phyloP scores from a whole-genome alignment of 2,888 invertebrate genomes.

The Leucania comma region DNA sequence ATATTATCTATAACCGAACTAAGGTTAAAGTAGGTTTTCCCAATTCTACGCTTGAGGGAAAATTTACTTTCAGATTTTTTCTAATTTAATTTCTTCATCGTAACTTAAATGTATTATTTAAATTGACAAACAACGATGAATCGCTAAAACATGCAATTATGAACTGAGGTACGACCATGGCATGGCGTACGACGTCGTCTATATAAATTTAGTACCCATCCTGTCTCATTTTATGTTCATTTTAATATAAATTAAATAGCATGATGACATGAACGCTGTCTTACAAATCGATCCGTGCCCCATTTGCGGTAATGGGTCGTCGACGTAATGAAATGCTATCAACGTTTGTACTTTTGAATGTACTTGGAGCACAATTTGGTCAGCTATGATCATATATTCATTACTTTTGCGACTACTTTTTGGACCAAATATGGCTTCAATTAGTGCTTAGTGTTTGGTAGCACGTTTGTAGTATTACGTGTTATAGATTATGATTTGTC shows the following conservation, averaged over 20 bases:
- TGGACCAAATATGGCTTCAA: conserved; percentile 16
- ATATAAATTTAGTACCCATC: neutral
- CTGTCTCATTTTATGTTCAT: conserved; percentile 18
- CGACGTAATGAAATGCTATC: conserved; percentile 21
- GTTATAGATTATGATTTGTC: neutral
- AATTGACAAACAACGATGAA: neutral
- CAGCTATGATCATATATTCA: conserved; percentile 10
- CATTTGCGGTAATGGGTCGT: conserved; percentile 25
- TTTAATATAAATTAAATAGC: conserved; percentile 21
- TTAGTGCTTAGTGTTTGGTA: conserved; percentile 25
- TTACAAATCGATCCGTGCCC: conserved; percentile 35
- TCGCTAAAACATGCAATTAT: neutral
- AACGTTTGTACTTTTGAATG: conserved; percentile 16
- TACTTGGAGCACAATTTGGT: conserved; percentile 1
- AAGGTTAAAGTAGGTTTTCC: no score
- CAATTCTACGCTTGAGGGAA: no score
- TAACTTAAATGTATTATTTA: neutral
- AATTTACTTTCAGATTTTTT: neutral
- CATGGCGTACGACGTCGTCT: conserved; percentile 15
- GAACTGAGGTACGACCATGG: conserved; percentile 5
- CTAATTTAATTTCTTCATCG: no score
- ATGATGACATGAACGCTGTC: conserved; percentile 27
- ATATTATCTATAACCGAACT: no score
- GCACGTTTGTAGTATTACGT: conserved; percentile 26
- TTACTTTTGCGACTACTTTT: conserved; percentile 14